A percentile compares a stretch with the other conserved stretches of the same genome.
Conservation (phyloP, 2,797 vertebrate genomes). For the Paramormyrops hopkinsi region DNA sequence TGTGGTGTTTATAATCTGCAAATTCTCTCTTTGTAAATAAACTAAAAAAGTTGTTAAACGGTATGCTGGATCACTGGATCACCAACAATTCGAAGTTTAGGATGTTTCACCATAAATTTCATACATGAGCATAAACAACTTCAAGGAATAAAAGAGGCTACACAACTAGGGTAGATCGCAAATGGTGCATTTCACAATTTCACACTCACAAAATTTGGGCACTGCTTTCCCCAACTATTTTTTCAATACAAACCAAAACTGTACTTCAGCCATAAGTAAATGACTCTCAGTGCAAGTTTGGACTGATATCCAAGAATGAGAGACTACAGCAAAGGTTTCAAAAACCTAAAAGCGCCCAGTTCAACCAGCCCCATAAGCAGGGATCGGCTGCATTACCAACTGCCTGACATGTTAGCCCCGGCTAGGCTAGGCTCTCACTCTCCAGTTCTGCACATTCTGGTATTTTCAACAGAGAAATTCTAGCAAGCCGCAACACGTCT, state of each 20-base stretch:
- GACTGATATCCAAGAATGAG: background rate
- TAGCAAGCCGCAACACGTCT: constrained; percentile 84
- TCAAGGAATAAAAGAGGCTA: background rate
- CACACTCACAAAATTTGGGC: background rate
- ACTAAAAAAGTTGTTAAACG: background rate
- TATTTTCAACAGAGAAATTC: constrained; percentile 75
- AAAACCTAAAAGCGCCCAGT: background rate
- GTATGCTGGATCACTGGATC: background rate
- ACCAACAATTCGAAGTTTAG: background rate
- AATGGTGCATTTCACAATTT: background rate
- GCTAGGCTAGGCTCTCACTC: background rate
- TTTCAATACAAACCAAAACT: background rate
- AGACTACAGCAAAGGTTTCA: background rate
- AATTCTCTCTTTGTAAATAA: background rate
- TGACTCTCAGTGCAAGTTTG: background rate
- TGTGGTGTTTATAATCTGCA: background rate
- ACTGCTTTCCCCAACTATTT: background rate
- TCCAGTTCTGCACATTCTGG: constrained; percentile 83
- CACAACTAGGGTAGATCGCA: background rate
- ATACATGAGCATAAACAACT: background rate
- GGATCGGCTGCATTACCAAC: background rate
- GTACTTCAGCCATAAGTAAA: background rate
- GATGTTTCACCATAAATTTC: background rate
- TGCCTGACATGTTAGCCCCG: background rate
- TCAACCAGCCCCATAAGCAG: background rate